Evolutionary conservation across 23 tunicate genomes (phyloP).

Genomic region (Ciona savignyi): DNA sequence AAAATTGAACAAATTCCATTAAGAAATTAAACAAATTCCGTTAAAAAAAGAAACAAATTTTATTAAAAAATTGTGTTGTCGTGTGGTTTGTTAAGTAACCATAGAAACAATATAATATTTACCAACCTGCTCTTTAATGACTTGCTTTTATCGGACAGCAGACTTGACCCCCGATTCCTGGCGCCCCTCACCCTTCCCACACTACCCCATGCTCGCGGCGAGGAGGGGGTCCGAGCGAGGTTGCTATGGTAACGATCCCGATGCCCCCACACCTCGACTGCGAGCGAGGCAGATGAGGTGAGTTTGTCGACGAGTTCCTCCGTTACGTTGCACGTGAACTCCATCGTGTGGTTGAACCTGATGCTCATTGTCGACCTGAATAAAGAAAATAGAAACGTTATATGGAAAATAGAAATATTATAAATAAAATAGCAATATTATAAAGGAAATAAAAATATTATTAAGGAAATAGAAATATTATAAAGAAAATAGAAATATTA

Average conservation of each 20-base stretch:
- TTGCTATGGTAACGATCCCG: conserved; percentile 69
- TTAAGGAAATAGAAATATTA: too few relatives aligned
- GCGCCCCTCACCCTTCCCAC: conserved; percentile 1
- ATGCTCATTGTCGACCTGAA: conserved; percentile 56
- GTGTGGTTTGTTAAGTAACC: too few relatives aligned
- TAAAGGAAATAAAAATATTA: too few relatives aligned
- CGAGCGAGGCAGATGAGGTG: conserved; percentile 52
- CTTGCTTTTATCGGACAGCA: conserved; percentile 56
- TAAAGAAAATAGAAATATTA: too few relatives aligned
- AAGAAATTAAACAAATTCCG: too few relatives aligned
- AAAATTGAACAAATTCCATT: too few relatives aligned
- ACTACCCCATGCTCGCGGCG: conserved; percentile 1
- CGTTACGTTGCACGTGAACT: conserved; percentile 57
- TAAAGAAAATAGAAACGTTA: background rate
- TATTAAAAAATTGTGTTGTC: too few relatives aligned
- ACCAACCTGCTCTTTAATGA: conserved; percentile 62
- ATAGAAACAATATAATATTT: background rate
- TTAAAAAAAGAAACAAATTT: too few relatives aligned
- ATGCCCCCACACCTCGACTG: conserved; percentile 95
- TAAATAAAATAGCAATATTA: too few relatives aligned
- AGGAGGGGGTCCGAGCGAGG: conserved; percentile 14
- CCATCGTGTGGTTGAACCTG: conserved; percentile 56
- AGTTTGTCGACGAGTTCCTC: conserved; percentile 65
- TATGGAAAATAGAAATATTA: background rate
- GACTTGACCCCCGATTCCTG: conserved; percentile 34